A percentile compares a stretch with the other conserved stretches of the same genome.
Evolutionary conservation across 1,140 invertebrate species (phyloP).

Genomic region (Bombus superbus): DNA sequence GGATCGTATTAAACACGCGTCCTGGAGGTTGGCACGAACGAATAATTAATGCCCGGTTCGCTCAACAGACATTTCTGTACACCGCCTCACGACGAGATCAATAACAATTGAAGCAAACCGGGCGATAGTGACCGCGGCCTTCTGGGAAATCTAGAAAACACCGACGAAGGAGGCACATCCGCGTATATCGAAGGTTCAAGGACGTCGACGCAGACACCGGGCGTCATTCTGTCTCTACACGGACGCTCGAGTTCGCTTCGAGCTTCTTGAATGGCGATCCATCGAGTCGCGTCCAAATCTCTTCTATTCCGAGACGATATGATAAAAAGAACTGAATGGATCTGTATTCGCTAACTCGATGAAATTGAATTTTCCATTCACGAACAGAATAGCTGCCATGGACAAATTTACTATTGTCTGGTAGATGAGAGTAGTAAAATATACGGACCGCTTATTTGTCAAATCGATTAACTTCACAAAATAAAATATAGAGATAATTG

Average conservation of each 20-base stretch:
- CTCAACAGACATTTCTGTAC: slow-evolving; percentile 7
- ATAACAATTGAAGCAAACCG: slow-evolving; percentile 68
- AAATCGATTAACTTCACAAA: too few relatives aligned
- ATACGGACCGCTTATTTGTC: too few relatives aligned
- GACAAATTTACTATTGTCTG: too few relatives aligned
- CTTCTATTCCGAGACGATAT: too few relatives aligned
- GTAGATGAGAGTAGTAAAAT: too few relatives aligned
- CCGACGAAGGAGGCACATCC: slow-evolving; percentile 45
- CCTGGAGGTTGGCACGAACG: neutral
- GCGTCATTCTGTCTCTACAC: slow-evolving; percentile 53
- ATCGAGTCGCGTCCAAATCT: neutral
- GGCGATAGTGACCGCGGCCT: slow-evolving; percentile 70
- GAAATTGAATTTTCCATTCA: neutral
- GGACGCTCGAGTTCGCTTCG: neutral
- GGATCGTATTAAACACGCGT: slow-evolving; percentile 6
- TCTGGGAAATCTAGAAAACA: slow-evolving; percentile 71
- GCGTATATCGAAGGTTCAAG: slow-evolving; percentile 71
- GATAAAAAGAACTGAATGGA: neutral
- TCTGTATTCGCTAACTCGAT: neutral
- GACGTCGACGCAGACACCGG: slow-evolving; percentile 63
- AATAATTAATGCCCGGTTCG: slow-evolving; percentile 31
- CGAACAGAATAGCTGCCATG: too few relatives aligned
- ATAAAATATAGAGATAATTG: too few relatives aligned
- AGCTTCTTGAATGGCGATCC: slow-evolving; percentile 9
- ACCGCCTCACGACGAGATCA: slow-evolving; percentile 40